Conservation (phyloP, 1,140 invertebrate species). For the Heliconius melpomene region DNA sequence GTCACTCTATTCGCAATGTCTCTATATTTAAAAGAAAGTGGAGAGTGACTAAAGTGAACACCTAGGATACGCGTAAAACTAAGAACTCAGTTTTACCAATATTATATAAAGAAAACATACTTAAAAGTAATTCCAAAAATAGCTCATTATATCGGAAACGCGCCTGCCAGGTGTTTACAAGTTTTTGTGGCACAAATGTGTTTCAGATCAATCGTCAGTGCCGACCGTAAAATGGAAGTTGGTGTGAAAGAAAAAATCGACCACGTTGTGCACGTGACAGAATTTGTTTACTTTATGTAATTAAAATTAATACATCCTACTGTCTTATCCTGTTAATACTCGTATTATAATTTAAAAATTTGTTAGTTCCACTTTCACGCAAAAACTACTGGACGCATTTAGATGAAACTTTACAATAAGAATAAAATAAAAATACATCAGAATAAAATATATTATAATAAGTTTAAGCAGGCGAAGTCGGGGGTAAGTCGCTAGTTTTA, state of each 20-base stretch:
- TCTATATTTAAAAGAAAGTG: too few species aligned
- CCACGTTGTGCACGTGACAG: constrained; percentile 7
- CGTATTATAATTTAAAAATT: too few species aligned
- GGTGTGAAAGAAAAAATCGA: constrained; percentile 30
- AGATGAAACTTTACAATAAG: too few species aligned
- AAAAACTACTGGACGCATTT: too few species aligned
- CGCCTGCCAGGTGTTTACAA: constrained; percentile 49
- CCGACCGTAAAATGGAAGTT: constrained; percentile 27
- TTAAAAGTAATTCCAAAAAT: constrained; percentile 28
- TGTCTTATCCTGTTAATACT: too few species aligned
- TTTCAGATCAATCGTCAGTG: constrained; percentile 52
- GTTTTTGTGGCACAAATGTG: constrained; percentile 55
- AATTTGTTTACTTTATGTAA: constrained; percentile 4
- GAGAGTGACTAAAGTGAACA: too few species aligned
- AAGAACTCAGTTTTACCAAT: background rate
- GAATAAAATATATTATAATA: too few species aligned
- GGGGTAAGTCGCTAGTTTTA: too few species aligned
- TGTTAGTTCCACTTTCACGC: too few species aligned
- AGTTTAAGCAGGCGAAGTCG: too few species aligned
- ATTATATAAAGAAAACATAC: background rate
- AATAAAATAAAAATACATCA: too few species aligned
- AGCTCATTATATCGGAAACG: constrained; percentile 45
- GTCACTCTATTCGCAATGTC: too few species aligned
- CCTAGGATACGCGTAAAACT: background rate
- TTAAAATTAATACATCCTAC: background rate